Conservation (phyloP, 2,797 vertebrate species). For the Rallus crepitans region DNA sequence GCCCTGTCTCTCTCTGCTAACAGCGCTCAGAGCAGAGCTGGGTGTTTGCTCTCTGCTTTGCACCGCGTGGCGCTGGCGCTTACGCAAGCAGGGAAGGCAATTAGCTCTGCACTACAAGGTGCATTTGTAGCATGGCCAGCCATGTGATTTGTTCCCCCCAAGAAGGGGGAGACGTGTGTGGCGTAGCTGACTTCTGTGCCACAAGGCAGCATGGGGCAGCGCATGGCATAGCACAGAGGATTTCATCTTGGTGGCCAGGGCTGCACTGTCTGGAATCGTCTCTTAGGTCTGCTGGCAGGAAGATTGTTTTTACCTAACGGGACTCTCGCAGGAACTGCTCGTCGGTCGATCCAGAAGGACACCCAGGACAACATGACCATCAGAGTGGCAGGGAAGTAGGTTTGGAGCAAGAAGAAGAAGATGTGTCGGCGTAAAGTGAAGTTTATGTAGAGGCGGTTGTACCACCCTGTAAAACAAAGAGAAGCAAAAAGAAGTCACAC, state of each 20-base stretch:
- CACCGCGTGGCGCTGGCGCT: rapidly evolving
- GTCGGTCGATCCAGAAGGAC: conserved; percentile 95
- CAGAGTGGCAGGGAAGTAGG: conserved; percentile 92
- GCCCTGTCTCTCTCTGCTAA: background rate
- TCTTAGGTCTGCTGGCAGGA: background rate
- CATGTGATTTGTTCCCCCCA: too few relatives aligned
- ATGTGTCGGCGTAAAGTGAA: conserved; percentile 94
- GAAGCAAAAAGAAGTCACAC: background rate
- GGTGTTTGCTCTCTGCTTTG: rapidly evolving
- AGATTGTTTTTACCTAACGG: conserved; percentile 84
- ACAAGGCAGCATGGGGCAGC: rapidly evolving
- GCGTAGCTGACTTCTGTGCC: background rate
- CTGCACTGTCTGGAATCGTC: background rate
- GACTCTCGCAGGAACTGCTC: conserved; percentile 93
- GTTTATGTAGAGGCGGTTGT: conserved; percentile 96
- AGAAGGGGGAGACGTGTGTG: rapidly evolving
- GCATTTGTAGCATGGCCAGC: background rate
- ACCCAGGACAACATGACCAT: conserved; percentile 99
- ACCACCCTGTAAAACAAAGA: conserved; percentile 82
- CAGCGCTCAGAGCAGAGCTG: background rate
- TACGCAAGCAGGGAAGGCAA: background rate
- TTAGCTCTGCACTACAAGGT: background rate
- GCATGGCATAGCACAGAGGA: rapidly evolving
- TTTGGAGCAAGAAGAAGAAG: conserved; percentile 97
- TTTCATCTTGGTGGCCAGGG: background rate